A percentile compares a stretch with the other conserved stretches of the same genome.
These are phyloP conservation scores for Cercopithecus diana DNA, from an alignment of 2,797 vertebrate genomes.

Conservation along the genomic window DNA sequence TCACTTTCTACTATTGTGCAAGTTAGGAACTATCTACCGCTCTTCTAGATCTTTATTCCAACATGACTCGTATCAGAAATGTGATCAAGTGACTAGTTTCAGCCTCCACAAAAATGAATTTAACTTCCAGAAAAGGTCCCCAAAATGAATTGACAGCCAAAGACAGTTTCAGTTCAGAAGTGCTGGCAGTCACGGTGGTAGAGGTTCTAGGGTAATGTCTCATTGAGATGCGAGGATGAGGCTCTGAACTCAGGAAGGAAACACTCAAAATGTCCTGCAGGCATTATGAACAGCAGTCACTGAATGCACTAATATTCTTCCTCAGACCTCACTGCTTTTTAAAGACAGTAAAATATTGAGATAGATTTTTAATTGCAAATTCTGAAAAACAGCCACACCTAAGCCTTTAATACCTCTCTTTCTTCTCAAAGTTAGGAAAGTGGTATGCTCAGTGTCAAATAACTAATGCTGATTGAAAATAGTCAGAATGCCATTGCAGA, in stretches of 20 bases:
- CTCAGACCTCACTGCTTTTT: background rate
- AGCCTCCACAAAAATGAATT: conserved; percentile 52
- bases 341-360: conserved; percentile 26
- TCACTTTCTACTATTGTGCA: background rate
- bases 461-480: background rate
- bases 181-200: background rate
- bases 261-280: background rate
- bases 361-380: conserved; percentile 26
- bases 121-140: conserved; percentile 51
- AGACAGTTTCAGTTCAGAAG: conserved; percentile 31
- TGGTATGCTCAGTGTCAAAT: background rate
- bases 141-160: conserved; percentile 46
- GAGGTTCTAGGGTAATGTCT: background rate
- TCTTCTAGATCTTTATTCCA: conserved; percentile 20
- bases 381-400: conserved; percentile 5
- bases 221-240: background rate
- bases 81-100: conserved; percentile 50
- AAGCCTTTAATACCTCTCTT: background rate
- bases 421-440: background rate
- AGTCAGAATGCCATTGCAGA: background rate
- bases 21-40: conserved; percentile 10
- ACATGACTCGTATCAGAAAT: conserved; percentile 21
- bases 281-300: background rate
- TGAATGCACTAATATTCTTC: background rate
- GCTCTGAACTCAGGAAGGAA: background rate